A percentile compares a stretch with the other conserved stretches of the same genome.
These are phyloP conservation scores for Ornithoptera priamus DNA, from an alignment of 2,888 invertebrate genomes.

Conservation along the genomic window DNA sequence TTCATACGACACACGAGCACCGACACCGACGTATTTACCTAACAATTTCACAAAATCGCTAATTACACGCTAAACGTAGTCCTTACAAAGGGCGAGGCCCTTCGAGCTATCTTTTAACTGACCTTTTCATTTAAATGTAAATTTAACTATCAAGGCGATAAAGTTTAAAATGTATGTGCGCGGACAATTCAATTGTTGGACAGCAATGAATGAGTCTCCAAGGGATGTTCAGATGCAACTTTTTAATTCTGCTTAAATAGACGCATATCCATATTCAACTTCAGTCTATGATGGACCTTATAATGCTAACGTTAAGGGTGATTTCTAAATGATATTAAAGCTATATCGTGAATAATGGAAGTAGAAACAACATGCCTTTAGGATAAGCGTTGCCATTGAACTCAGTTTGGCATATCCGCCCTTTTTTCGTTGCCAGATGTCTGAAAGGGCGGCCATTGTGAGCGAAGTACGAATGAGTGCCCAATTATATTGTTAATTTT, in stretches of 20 bases:
- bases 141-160: constrained; percentile 37
- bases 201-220: constrained; percentile 64
- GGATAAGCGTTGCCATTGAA: constrained; percentile 70
- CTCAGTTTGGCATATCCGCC: constrained; percentile 76
- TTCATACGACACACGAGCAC: constrained; percentile 40
- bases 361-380: constrained; percentile 51
- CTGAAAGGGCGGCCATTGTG: constrained; percentile 60
- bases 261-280: constrained; percentile 35
- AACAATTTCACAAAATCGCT: constrained; percentile 75
- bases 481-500: constrained; percentile 80
- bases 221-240: constrained; percentile 77
- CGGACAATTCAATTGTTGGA: constrained; percentile 38
- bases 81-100: constrained; percentile 63
- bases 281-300: constrained; percentile 39
- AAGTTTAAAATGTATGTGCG: constrained; percentile 34
- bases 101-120: constrained; percentile 42
- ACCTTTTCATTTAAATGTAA: constrained; percentile 35
- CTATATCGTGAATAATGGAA: constrained; percentile 34
- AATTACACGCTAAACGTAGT: constrained; percentile 73
- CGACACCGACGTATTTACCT: constrained; percentile 62
- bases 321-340: constrained; percentile 31
- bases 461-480: constrained; percentile 60
- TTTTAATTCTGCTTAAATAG: constrained; percentile 37
- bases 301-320: constrained; percentile 19
- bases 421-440: constrained; percentile 77